phyloP scores from a whole-genome alignment of 1,140 invertebrate species.

The Drosophila sucinea region DNA sequence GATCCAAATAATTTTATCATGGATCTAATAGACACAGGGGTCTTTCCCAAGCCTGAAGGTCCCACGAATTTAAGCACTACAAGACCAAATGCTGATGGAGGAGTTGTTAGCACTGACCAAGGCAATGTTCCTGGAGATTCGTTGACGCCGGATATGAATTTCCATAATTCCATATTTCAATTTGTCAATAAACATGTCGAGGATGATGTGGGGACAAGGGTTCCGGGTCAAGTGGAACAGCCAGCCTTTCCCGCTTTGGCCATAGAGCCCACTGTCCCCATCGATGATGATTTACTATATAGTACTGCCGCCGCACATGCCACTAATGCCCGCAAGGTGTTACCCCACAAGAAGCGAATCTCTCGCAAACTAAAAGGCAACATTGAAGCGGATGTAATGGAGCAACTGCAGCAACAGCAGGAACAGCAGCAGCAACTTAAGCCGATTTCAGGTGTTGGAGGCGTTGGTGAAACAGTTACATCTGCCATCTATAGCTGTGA shows the following conservation, averaged over 20 bases:
- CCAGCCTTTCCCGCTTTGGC: conserved; percentile 52
- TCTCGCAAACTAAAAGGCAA: conserved; percentile 85
- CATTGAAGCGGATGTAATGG: conserved; percentile 33
- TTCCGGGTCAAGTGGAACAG: conserved; percentile 29
- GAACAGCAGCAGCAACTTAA: conserved; percentile 52
- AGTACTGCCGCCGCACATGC: conserved; percentile 35
- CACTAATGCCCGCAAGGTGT: conserved; percentile 68
- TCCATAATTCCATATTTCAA: conserved; percentile 70
- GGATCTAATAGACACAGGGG: conserved; percentile 62
- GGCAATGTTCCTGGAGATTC: conserved; percentile 41
- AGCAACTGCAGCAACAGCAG: conserved; percentile 41
- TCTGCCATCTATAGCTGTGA: conserved; percentile 86
- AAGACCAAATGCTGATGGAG: not conserved
- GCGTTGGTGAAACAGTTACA: conserved; percentile 5
- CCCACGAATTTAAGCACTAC: conserved; percentile 63
- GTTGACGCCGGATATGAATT: conserved; percentile 62
- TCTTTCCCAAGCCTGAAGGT: conserved; percentile 56
- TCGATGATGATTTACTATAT: conserved; percentile 62
- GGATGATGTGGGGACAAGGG: conserved; percentile 29
- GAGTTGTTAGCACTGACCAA: not conserved
- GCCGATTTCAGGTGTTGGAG: conserved; percentile 12
- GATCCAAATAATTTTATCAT: conserved; percentile 67
- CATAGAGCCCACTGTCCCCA: conserved; percentile 69
- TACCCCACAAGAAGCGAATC: conserved; percentile 86
- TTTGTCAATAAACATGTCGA: conserved; percentile 66